Evolutionary conservation across 2,888 invertebrate species (phyloP), one percentile per base, ranked within the genome.

Genomic region (Cordilura impudica): DNA sequence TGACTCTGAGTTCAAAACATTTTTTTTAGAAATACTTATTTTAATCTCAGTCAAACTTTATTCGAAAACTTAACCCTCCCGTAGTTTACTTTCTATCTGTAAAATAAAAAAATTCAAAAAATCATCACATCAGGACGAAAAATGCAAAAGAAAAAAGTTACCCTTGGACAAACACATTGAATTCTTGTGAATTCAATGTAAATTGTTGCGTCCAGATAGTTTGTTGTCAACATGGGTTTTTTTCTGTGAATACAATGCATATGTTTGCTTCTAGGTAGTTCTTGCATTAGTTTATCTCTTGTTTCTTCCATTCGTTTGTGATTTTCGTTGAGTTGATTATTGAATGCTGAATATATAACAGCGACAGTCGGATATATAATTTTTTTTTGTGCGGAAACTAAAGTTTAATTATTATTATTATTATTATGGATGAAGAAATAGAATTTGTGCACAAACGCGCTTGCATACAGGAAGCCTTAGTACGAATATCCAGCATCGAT

Each of bases 321-420:
- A 67, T 67, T 67, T 54, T 67, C 54, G 67, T 54, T 35, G 29
- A 51, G 53, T 53, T 53, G 51, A 51, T 65, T 65, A 51, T 65
- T 65, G 51, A 51, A 65, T 65, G 51, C 39, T 58, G 58, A 58
- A 61, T 12, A 47, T 47, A 69, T 54, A 69, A 69, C 56, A 69
- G 56, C 56, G 67, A 69, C 67, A 69, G 29, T 69, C 67, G 47
- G 67, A 69, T 56, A 69, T 69, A 69, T 69, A 69, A 69, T 49
- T 58, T 58, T 47, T n/a, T n/a, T 69, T 69, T 69, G 56, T 69
- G 31, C 35, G 69, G 69, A 69, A 69, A 69, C 69, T 69, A 58
- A 67, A 70, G 51, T 70, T 23, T 51, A 70, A 70, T 70, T 70
- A 60, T 70, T 70, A 51, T 31, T 70, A 51, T 31, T 75, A 70